Evolutionary conservation across 2,113 vertebrate genomes (phyloP).

Genomic region (Anarrhichthys ocellatus): DNA sequence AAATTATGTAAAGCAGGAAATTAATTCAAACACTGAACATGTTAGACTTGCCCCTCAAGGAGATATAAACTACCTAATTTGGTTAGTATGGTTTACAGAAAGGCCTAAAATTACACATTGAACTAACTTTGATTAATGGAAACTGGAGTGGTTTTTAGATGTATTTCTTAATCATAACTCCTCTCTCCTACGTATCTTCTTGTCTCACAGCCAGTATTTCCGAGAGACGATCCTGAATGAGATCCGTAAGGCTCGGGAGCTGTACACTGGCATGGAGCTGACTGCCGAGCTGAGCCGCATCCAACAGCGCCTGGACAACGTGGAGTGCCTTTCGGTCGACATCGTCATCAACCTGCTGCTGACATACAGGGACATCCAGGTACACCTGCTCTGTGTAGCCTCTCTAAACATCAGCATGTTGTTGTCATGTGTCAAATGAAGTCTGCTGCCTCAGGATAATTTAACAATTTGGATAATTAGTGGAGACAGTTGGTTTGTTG

Average conservation of each 20-base stretch:
- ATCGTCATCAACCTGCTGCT: slow-evolving; percentile 96
- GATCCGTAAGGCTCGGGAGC: slow-evolving; percentile 94
- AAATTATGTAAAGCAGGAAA: slow-evolving; percentile 37
- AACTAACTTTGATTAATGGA: background rate
- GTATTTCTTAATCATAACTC: background rate
- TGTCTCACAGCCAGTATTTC: slow-evolving; percentile 90
- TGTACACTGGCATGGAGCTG: slow-evolving; percentile 92
- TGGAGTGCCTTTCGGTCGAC: slow-evolving; percentile 96
- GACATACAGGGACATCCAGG: slow-evolving; percentile 98
- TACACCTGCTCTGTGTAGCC: slow-evolving; percentile 58
- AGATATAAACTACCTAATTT: background rate
- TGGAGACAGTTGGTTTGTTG: background rate
- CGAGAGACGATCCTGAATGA: slow-evolving; percentile 94
- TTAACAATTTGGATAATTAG: background rate
- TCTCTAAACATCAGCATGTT: background rate
- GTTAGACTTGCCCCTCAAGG: slow-evolving; percentile 13
- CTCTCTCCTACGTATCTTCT: background rate
- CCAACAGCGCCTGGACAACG: slow-evolving; percentile 94
- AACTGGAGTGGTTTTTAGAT: background rate
- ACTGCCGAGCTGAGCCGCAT: slow-evolving; percentile 92
- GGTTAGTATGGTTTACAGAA: background rate
- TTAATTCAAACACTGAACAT: slow-evolving; percentile 3
- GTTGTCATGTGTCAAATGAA: background rate
- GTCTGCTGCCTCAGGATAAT: too few relatives aligned
- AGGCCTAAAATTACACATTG: background rate